Conservation (phyloP, 2,888 invertebrate species). For the Cremastobaeus sp. region DNA sequence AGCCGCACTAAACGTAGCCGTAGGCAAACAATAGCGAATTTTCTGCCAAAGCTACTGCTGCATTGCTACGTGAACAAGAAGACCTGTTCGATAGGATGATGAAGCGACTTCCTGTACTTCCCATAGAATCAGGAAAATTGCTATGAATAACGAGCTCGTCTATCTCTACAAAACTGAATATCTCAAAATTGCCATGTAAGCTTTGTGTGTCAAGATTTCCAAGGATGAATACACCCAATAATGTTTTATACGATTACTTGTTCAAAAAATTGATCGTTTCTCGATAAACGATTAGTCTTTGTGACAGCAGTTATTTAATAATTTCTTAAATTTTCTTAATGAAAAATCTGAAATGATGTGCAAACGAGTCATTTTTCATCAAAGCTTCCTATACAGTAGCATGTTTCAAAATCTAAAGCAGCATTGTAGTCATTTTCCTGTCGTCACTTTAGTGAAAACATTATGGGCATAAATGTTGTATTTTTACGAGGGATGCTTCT, state of each 20-base stretch:
- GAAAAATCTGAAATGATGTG: slow-evolving; percentile 7
- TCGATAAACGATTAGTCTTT: slow-evolving; percentile 43
- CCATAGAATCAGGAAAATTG: slow-evolving; percentile 60
- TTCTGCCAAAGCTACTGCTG: slow-evolving; percentile 55
- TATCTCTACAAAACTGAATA: slow-evolving; percentile 54
- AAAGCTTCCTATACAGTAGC: too few relatives aligned
- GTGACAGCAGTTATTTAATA: slow-evolving; percentile 31
- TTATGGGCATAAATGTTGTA: too few relatives aligned
- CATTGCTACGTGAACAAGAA: slow-evolving; percentile 53
- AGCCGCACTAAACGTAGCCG: slow-evolving; percentile 61
- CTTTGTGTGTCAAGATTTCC: slow-evolving; percentile 53
- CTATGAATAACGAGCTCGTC: slow-evolving; percentile 60
- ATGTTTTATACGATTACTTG: slow-evolving; percentile 51
- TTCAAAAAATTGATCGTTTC: slow-evolving; percentile 48
- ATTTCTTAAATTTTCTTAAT: slow-evolving; percentile 32
- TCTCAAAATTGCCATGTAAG: slow-evolving; percentile 58
- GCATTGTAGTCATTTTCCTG: too few relatives aligned
- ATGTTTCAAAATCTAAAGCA: too few relatives aligned
- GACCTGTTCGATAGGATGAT: slow-evolving; percentile 60
- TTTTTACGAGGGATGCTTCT: too few relatives aligned
- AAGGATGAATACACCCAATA: slow-evolving; percentile 40
- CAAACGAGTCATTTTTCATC: slow-evolving; percentile 14
- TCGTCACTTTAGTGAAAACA: too few relatives aligned
- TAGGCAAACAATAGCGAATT: slow-evolving; percentile 61
- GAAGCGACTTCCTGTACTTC: slow-evolving; percentile 60